Percentiles rank a stretch among this genome's conserved stretches.
Conservation (phyloP, 2,888 invertebrate species). For the Eupithecia pulchellata region DNA sequence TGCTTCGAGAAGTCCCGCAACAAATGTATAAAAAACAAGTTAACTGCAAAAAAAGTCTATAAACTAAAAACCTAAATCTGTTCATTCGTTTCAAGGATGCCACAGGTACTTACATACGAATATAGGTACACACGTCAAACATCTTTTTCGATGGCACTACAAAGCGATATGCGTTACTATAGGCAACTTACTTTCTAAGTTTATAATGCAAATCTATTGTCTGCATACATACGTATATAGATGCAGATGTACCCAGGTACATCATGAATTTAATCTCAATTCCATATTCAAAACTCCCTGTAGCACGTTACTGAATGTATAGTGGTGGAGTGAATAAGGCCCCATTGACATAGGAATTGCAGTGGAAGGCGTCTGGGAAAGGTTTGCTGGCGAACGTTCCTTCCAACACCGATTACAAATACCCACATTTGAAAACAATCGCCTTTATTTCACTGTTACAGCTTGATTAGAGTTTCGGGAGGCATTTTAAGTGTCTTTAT, state of each 20-base stretch:
- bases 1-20: background rate
- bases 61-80: too few relatives aligned
- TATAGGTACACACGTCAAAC: background rate
- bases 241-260: too few relatives aligned
- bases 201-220: too few relatives aligned
- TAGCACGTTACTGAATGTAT: background rate
- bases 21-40: background rate
- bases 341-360: constrained; percentile 58
- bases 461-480: constrained; percentile 15
- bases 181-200: too few relatives aligned
- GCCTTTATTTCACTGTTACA: constrained; percentile 19
- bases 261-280: background rate
- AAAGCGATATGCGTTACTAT: background rate
- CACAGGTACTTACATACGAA: background rate
- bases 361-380: constrained; percentile 55
- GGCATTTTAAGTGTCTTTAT: constrained; percentile 5
- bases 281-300: background rate
- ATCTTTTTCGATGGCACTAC: background rate
- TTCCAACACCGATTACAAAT: constrained; percentile 55
- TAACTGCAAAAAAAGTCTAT: background rate
- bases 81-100: too few relatives aligned
- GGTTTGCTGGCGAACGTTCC: constrained; percentile 43
- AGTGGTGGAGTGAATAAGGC: constrained; percentile 15
- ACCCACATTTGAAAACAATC: constrained; percentile 52
- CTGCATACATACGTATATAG: too few relatives aligned